These are phyloP conservation scores for Urophycis tenuis DNA, from an alignment of 2,797 vertebrate genomes.

Conservation along the genomic window DNA sequence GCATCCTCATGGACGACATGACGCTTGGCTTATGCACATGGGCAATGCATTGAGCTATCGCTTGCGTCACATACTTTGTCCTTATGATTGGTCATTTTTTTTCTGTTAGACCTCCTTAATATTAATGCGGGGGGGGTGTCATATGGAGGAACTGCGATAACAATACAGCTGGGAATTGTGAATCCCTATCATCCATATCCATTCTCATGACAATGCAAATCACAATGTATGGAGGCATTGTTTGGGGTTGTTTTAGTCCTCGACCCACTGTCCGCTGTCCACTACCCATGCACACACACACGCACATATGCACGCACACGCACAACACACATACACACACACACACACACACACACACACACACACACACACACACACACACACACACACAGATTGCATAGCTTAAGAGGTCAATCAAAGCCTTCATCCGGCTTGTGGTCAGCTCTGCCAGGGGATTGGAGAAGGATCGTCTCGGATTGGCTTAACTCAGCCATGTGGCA, in stretches of 20 bases:
- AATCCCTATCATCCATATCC: background rate
- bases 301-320: too few relatives aligned
- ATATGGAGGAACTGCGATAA: too few relatives aligned
- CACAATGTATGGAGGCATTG: background rate
- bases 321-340: background rate
- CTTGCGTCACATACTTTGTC: background rate
- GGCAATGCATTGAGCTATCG: background rate
- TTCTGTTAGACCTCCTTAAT: background rate
- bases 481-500: constrained; percentile 41
- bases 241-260: background rate
- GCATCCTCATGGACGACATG: background rate
- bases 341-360: constrained; percentile 1
- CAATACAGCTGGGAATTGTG: background rate
- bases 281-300: background rate
- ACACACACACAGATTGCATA: constrained; percentile 8
- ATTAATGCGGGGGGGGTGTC: too few relatives aligned
- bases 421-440: constrained; percentile 45
- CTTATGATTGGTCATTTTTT: background rate
- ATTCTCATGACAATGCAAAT: background rate
- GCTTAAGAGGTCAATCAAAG: constrained; percentile 28
- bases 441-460: constrained; percentile 47
- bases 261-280: background rate
- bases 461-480: constrained; percentile 43
- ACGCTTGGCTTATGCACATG: background rate
- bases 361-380: background rate